Conservation (phyloP, 2,888 invertebrate genomes). For the Ophion slaviceki region DNA sequence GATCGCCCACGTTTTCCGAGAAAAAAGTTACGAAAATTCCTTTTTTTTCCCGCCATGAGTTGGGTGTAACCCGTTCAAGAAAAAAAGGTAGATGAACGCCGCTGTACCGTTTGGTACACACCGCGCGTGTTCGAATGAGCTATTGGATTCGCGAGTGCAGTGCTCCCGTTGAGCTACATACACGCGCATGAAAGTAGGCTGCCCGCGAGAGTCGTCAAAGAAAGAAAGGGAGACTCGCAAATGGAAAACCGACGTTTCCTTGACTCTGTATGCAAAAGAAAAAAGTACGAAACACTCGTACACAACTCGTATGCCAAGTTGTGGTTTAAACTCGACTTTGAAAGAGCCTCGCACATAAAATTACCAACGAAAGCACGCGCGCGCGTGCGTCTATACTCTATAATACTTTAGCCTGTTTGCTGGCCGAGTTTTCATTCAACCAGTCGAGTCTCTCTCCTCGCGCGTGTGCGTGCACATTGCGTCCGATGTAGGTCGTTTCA, state of each 20-base stretch:
- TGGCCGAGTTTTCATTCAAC: constrained; percentile 59
- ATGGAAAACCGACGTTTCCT: constrained; percentile 71
- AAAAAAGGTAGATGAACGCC: background rate
- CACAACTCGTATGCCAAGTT: constrained; percentile 33
- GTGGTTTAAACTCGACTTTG: constrained; percentile 9
- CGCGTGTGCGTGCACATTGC: background rate
- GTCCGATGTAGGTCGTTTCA: background rate
- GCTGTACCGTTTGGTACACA: background rate
- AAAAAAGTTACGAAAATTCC: no score
- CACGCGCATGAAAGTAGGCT: constrained; percentile 71
- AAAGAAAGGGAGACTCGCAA: constrained; percentile 53
- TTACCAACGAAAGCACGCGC: constrained; percentile 25
- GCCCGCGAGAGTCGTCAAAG: constrained; percentile 58
- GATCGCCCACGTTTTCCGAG: no score
- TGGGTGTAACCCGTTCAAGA: background rate
- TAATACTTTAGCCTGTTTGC: constrained; percentile 20
- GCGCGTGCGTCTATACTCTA: background rate
- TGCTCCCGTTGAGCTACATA: constrained; percentile 64
- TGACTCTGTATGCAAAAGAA: constrained; percentile 60
- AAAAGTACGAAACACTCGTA: constrained; percentile 61
- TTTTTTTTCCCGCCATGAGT: background rate
- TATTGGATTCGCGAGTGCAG: constrained; percentile 61
- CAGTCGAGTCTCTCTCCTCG: background rate
- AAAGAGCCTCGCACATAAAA: constrained; percentile 56
- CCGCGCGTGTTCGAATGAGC: background rate